A percentile compares a stretch with the other conserved stretches of the same genome.
Conservation (phyloP, 2,113 vertebrate species). For the Mungos mungo region DNA sequence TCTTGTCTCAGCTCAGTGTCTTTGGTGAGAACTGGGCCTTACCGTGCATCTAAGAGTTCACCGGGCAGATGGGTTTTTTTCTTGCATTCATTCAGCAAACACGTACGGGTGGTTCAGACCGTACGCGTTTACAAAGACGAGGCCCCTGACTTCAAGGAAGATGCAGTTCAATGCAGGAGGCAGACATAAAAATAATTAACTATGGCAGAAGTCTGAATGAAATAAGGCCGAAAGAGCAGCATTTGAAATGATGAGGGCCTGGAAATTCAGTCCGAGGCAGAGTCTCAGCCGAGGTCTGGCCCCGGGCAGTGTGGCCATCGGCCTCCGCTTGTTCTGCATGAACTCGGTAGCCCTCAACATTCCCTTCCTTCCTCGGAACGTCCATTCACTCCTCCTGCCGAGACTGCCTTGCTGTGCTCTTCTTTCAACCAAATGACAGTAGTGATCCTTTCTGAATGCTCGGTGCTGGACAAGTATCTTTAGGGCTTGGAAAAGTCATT, state of each 20-base stretch:
- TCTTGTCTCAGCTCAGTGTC: background rate
- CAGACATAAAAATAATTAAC: constrained; percentile 43
- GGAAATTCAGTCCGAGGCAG: background rate
- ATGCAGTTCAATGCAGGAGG: constrained; percentile 41
- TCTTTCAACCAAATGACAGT: constrained; percentile 28
- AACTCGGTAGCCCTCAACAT: background rate
- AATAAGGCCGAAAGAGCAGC: constrained; percentile 9
- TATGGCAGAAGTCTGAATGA: constrained; percentile 12
- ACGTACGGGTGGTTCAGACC: background rate
- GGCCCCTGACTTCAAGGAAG: constrained; percentile 50
- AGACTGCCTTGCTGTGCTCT: background rate
- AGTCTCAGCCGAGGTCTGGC: background rate
- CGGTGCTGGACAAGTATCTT: background rate
- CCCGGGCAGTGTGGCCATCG: background rate
- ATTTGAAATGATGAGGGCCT: constrained; percentile 48
- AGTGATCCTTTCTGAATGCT: constrained; percentile 11
- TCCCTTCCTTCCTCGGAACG: background rate
- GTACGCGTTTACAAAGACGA: constrained; percentile 49
- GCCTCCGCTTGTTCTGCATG: background rate
- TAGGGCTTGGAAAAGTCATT: background rate
- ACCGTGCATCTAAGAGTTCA: background rate
- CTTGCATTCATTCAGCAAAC: background rate
- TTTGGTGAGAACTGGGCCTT: background rate
- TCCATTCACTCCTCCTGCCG: constrained; percentile 5
- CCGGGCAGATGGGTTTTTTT: background rate